Percentiles rank a stretch among this genome's conserved stretches.
These are phyloP conservation scores for Megaceryle alcyon DNA, from an alignment of 2,797 vertebrate species.

Conservation along the genomic window DNA sequence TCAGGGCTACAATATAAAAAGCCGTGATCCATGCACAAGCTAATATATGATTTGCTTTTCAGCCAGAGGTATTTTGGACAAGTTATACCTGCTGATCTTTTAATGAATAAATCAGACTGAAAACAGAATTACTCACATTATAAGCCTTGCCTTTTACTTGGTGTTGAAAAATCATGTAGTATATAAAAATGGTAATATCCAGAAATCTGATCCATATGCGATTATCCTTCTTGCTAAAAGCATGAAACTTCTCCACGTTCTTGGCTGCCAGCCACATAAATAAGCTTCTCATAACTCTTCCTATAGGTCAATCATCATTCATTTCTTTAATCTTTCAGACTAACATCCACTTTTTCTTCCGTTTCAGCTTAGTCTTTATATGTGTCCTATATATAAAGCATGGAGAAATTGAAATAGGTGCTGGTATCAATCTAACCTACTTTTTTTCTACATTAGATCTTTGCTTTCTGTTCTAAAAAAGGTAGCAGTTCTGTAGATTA, in stretches of 20 bases:
- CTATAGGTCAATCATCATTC: slow-evolving; percentile 15
- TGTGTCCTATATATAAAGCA: background rate
- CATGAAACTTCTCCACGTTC: slow-evolving; percentile 25
- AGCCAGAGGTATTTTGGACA: background rate
- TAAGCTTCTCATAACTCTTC: slow-evolving; percentile 36
- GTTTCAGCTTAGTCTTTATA: background rate
- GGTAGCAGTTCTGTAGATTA: background rate
- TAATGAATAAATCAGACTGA: slow-evolving; percentile 13
- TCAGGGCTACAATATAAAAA: background rate
- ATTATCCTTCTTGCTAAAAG: slow-evolving; percentile 36
- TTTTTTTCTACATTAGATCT: background rate
- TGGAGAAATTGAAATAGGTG: background rate
- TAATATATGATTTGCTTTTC: background rate
- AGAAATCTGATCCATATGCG: slow-evolving; percentile 15
- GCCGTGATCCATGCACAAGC: background rate
- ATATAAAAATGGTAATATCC: slow-evolving; percentile 15
- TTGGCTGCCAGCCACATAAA: slow-evolving; percentile 46
- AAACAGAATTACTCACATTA: background rate
- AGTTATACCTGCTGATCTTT: background rate
- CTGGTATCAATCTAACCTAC: background rate
- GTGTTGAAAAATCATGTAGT: slow-evolving; percentile 18
- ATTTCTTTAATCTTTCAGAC: slow-evolving; percentile 21
- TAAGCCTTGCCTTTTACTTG: background rate
- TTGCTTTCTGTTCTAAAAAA: background rate
- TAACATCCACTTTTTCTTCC: slow-evolving; percentile 11